Conservation (phyloP, 2,113 vertebrate species). For the Gadus chalcogrammus region DNA sequence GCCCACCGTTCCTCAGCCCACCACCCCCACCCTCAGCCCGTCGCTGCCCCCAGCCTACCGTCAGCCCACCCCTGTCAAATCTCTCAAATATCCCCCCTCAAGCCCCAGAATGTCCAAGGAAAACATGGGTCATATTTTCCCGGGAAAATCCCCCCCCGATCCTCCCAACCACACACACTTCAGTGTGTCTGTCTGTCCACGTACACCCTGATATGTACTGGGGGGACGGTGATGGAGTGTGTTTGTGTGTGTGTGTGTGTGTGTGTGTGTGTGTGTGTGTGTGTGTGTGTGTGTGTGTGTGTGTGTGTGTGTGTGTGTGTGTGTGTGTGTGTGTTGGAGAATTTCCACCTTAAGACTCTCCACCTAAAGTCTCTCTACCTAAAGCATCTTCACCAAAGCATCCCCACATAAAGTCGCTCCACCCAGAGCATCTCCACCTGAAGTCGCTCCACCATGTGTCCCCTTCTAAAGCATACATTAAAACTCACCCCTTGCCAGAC, state of each 20-base stretch:
- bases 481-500: too few species aligned
- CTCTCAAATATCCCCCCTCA: slow-evolving; percentile 14
- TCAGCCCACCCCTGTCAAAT: slow-evolving; percentile 19
- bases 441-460: too few species aligned
- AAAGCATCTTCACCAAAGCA: too few species aligned
- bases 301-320: too few species aligned
- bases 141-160: slow-evolving; percentile 41
- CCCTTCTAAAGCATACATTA: too few species aligned
- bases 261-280: too few species aligned
- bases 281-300: not conserved
- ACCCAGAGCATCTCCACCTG: too few species aligned
- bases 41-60: not conserved
- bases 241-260: too few species aligned
- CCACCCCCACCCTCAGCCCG: not conserved
- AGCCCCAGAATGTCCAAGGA: slow-evolving; percentile 51
- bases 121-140: slow-evolving; percentile 57
- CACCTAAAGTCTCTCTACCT: too few species aligned
- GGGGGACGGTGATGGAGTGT: not conserved
- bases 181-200: not conserved
- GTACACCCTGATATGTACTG: not conserved
- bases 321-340: too few species aligned
- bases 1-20: slow-evolving; percentile 11
- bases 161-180: not conserved
- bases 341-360: too few species aligned
- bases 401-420: too few species aligned